Base-by-base conservation (phyloP, 2,797 vertebrate genomes). In the Channa striata region DNA sequence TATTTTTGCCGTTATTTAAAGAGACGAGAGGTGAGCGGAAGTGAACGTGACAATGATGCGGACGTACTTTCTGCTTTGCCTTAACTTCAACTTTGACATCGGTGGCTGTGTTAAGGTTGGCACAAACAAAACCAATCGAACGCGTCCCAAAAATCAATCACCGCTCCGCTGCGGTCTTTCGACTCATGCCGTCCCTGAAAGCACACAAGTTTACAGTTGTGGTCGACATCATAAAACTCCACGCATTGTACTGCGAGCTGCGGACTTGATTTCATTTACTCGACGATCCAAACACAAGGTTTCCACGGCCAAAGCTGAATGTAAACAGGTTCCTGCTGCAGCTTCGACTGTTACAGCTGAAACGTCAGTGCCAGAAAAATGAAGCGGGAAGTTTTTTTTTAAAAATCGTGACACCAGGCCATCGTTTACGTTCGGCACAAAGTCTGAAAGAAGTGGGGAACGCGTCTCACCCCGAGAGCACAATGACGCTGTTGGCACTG, bases 251-350 rank as follows among this genome's bases (percentile, higher is more conserved):
- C 40, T 49, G 44, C 36, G 67, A 69, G 62, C 72, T 74, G 74
- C 16, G 16, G 73, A 73, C 59, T 52, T 77, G 85, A 82, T 85
- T 87, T 86, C 72, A 87, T 86, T 87, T 87, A 87, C 70, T 79
- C 63, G 46, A 23, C 0, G 17, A 30, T 54, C 60, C 68, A 88
- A 89, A 90, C 88, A 90, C 77, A 71, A 52, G 69, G 72, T 68
- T 64, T 74, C 83, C 67, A 40, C 23, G 23, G 68, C 75, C 79
- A 66, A 6, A 65, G 82, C 77, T 44, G 63, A 78, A 84, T 64
- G 72, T 80, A 85, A 87, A 89, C 83, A 78, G 78, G 75, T 70
- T 51, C 77, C 80, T 70, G 82, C 74, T 68, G 85, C 36, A 81
- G 78, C 85, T 85, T 81, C 60, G 50, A 43, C 49, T 14, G 72